A percentile compares a stretch with the other conserved stretches of the same genome.
phyloP scores from a whole-genome alignment of 1,140 invertebrate genomes.

The Temnothorax longispinosus region DNA sequence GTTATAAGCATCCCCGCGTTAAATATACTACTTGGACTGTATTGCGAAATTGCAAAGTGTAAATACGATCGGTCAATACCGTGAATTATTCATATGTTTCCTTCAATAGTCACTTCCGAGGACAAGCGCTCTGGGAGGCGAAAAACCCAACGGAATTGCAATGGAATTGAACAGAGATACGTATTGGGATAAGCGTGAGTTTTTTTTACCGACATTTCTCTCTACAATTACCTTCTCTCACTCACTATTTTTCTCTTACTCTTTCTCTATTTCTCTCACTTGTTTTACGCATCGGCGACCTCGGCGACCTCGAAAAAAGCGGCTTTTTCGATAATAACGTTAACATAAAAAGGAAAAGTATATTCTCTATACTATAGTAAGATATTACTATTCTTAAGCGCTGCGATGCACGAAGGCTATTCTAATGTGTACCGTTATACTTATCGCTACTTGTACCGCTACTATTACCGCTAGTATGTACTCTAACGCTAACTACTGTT shows the following conservation, averaged over 20 bases:
- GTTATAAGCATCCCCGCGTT: not conserved
- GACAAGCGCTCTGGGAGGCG: constrained; percentile 7
- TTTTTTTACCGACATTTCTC: constrained; percentile 39
- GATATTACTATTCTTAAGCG: constrained; percentile 68
- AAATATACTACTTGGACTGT: not conserved
- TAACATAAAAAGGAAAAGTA: constrained; percentile 44
- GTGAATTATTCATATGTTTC: constrained; percentile 50
- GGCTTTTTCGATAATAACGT: constrained; percentile 48
- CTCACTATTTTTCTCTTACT: constrained; percentile 2
- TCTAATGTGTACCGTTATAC: constrained; percentile 69
- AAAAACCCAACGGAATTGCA: constrained; percentile 31
- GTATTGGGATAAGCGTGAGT: constrained; percentile 20
- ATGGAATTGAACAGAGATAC: constrained; percentile 48
- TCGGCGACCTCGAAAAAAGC: not conserved
- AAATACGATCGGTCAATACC: constrained; percentile 35
- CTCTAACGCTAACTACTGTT: constrained; percentile 70
- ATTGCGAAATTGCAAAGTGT: constrained; percentile 24
- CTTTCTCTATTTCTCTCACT: constrained; percentile 33
- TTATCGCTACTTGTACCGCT: constrained; percentile 73
- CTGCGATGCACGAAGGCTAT: constrained; percentile 63
- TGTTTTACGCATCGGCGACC: constrained; percentile 51
- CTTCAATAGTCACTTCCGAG: constrained; percentile 41
- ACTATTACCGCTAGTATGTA: constrained; percentile 68
- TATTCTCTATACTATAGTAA: constrained; percentile 68
- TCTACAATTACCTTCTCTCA: constrained; percentile 46